Evolutionary conservation across 2,797 vertebrate species (phyloP).

Genomic region (Tinamus major): DNA sequence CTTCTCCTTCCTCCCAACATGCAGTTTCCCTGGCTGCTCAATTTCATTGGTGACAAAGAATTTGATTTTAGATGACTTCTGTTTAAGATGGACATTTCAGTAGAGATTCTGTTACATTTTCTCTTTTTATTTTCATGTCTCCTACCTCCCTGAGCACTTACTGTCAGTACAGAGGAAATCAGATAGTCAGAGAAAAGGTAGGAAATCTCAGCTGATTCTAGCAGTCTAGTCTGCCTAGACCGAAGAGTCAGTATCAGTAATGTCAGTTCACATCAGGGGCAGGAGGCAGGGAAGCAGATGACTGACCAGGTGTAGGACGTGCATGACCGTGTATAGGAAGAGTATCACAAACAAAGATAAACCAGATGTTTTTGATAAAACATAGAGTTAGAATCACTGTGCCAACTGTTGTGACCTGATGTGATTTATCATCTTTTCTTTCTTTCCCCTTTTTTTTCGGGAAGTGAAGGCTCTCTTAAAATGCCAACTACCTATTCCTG

Average conservation of each 20-base stretch:
- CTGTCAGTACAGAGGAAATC: background rate
- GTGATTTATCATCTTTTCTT: background rate
- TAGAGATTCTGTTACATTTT: background rate
- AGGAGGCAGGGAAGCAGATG: background rate
- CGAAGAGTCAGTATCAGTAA: background rate
- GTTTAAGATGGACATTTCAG: background rate
- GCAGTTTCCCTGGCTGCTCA: background rate
- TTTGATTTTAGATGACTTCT: background rate
- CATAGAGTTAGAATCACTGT: background rate
- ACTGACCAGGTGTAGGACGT: background rate
- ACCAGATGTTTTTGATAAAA: background rate
- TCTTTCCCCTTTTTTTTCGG: background rate
- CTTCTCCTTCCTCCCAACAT: accelerated
- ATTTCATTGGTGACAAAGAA: background rate
- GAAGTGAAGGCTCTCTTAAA: background rate
- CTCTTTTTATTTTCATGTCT: background rate
- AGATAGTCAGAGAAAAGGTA: background rate
- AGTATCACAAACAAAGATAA: background rate
- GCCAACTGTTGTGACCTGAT: background rate
- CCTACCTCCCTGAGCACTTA: background rate
- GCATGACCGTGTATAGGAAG: background rate
- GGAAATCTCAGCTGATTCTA: background rate
- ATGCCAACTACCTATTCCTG: background rate
- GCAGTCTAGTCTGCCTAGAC: too few relatives aligned
- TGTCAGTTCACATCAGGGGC: background rate